Evolutionary conservation across 2,113 vertebrate genomes (phyloP), one percentile per base, ranked within the genome.

Genomic region (Thalassoma bifasciatum): DNA sequence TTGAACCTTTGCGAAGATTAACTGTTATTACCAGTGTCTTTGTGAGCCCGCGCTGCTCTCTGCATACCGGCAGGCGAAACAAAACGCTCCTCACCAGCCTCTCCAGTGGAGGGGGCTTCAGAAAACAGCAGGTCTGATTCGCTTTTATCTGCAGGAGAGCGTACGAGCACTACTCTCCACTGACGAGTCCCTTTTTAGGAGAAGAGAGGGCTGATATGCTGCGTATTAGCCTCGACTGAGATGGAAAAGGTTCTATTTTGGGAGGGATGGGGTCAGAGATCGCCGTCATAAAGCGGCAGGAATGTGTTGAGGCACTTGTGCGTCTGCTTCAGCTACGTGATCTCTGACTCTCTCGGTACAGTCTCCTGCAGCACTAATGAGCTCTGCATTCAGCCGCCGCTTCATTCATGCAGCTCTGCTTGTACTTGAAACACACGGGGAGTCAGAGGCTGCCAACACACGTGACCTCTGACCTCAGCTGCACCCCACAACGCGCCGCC

Each of bases 101-200:
- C 88, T 91, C 81, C 68, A 87, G 82, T 89, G 84, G 83, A 92
- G 90, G 87, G 83, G 82, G 84, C 88, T 91, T 87, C 77, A 91
- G 68, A 53, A 38, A 84, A 62, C 86, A 74, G 65, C 72, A 74
- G 83, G 79, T 82, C 82, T 40, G 49, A 78, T 59, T 65, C 17
- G 17, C 84, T 83, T 89, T 89, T 81, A 87, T 82, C 72, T 75
- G 73, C 58, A 70, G 69, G 24, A 86, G 79, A 89, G 79, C 63
- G 77, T 64, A 40, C 86, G 75, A 81, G 68, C 80, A 75, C 80
- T 89, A 77, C 87, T 86, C 92, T 93, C 83, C 49, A 89, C 85
- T 72, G 57, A 69, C 72, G 71, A 78, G 81, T 23, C 64, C 80
- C 66, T 75, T 81, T 86, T 60, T 53, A 65, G 79, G 58, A 84